Evolutionary conservation across 2,797 vertebrate species (phyloP), one percentile per base, ranked within the genome.

Genomic region (Ciconia nigra): DNA sequence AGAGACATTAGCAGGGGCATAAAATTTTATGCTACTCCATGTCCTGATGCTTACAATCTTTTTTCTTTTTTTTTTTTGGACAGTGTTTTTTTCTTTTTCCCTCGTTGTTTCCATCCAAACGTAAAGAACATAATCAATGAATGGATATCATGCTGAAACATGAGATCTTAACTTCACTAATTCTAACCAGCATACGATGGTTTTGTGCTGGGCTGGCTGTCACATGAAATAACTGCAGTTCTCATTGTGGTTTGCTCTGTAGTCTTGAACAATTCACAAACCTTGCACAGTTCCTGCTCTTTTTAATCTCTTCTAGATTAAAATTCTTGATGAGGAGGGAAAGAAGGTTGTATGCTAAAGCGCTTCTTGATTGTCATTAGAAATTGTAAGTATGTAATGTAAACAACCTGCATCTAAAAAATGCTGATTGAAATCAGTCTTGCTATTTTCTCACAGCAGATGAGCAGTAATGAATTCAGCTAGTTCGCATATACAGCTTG

Each of bases 371-470:
- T 47, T 22, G 0, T 87, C 66, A 44, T 92, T 82, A 72, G 70
- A 70, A 87, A 58, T 35, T 55, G 21, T 59, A 62, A 47, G 42
- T 62, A 24, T 59, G 39, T 19, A 51, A 37, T 10, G 11, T 92
- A 93, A 95, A 76, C 77, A 92, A 42, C 51, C 62, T 86, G 31
- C 66, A 52, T 69, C 39, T 93, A 49, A 89, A 69, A 89, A 89
- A 59, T 69, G 73, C 88, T 77, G 86, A 66, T 79, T 82, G 86
- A 93, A 92, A 73, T 90, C 86, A 73, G 26, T 31, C 29, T 69
- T 74, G 62, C 33, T 72, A 4, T 89, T 80, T 65, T 61, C 69
- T 78, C 25, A 2, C 2, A 8, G 66, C 42, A 61, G 81, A 72
- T 42, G 55, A 88, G 28, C 57, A 51, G 54, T 51, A 72, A 41